Conservation (phyloP, 2,888 invertebrate genomes). For the Carterocephalus palaemon region DNA sequence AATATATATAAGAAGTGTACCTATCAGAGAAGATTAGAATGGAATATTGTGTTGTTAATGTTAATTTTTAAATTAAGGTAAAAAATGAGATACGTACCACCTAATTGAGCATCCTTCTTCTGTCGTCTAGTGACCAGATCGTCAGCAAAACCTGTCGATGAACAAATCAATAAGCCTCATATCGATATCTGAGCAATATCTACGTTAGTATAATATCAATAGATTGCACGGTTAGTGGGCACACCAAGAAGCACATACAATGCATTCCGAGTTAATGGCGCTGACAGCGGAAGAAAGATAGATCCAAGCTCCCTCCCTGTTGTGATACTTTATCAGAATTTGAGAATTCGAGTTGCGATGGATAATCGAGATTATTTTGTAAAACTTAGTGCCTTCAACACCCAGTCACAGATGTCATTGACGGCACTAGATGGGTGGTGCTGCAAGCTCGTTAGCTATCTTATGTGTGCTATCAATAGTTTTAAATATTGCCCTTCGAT, state of each 20-base stretch:
- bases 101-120: conserved; percentile 75
- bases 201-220: conserved; percentile 50
- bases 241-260: conserved; percentile 69
- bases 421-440: too few relatives aligned
- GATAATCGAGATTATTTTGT: conserved; percentile 23
- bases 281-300: conserved; percentile 46
- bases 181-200: background rate
- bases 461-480: too few relatives aligned
- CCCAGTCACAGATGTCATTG: too few relatives aligned
- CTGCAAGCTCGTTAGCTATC: too few relatives aligned
- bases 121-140: conserved; percentile 75
- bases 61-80: background rate
- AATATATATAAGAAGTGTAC: too few relatives aligned
- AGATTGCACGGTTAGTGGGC: conserved; percentile 46
- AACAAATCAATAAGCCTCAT: conserved; percentile 27
- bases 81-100: conserved; percentile 52
- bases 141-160: conserved; percentile 71
- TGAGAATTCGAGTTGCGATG: background rate
- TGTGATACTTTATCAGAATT: conserved; percentile 19
- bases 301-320: conserved; percentile 46
- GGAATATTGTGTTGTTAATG: background rate
- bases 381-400: too few relatives aligned
- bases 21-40: too few relatives aligned
- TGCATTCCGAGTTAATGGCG: conserved; percentile 58
- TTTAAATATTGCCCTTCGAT: too few relatives aligned